These are phyloP conservation scores for Macrostomum lignano DNA, from an alignment of 1,140 invertebrate genomes.

Conservation along the genomic window DNA sequence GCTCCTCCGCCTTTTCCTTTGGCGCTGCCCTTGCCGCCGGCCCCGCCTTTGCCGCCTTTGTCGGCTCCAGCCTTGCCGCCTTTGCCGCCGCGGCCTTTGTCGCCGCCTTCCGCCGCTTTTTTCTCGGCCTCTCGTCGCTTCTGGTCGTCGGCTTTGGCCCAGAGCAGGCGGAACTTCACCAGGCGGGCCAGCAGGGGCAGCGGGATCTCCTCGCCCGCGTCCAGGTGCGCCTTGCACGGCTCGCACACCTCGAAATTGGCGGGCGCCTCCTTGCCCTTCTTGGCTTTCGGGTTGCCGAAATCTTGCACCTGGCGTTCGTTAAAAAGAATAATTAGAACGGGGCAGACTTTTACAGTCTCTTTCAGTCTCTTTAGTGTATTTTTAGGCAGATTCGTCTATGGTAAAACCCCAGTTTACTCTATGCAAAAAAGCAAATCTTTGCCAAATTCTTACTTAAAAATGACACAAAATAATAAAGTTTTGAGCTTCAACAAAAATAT, in stretches of 20 bases:
- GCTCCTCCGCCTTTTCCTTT: too few relatives aligned
- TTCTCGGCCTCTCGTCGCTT: slow-evolving; percentile 15
- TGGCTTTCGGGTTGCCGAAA: slow-evolving; percentile 20
- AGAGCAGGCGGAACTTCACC: slow-evolving; percentile 19
- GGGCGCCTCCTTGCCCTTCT: slow-evolving; percentile 19
- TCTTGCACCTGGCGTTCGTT: slow-evolving; percentile 13
- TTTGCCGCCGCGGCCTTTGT: too few relatives aligned
- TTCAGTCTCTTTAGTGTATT: too few relatives aligned
- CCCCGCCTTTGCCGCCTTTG: slow-evolving; percentile 13
- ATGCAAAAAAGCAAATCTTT: too few relatives aligned
- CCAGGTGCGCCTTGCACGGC: slow-evolving; percentile 15
- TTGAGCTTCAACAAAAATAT: too few relatives aligned
- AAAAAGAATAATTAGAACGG: neutral
- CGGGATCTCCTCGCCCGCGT: slow-evolving; percentile 19
- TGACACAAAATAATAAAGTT: too few relatives aligned
- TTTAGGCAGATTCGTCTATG: too few relatives aligned
- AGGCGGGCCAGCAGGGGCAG: slow-evolving; percentile 16
- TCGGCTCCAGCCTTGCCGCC: slow-evolving; percentile 8
- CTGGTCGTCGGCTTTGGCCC: slow-evolving; percentile 16
- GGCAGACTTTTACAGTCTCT: too few relatives aligned
- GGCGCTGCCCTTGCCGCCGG: slow-evolving; percentile 9
- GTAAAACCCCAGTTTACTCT: too few relatives aligned
- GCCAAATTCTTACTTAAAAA: too few relatives aligned
- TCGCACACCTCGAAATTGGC: slow-evolving; percentile 20
- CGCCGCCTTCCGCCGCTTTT: slow-evolving; percentile 20